Evolutionary conservation across 2,797 vertebrate species (phyloP).

Genomic region (Channallabes apus): DNA sequence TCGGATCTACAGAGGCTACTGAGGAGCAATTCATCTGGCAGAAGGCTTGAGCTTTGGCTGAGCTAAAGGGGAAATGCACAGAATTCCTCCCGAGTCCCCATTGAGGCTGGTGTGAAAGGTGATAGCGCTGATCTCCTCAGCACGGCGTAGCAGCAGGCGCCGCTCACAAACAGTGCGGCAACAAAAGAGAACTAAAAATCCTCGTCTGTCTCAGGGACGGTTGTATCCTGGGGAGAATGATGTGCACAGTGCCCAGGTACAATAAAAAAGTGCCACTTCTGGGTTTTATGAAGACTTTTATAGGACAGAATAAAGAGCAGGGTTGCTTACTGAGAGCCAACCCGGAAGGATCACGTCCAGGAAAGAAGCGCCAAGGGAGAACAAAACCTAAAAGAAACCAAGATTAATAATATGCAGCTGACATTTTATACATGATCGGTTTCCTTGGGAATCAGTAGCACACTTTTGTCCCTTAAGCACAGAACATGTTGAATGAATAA

Average conservation of each 20-base stretch:
- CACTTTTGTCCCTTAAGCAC: neutral
- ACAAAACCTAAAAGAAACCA: neutral
- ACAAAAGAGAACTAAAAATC: neutral
- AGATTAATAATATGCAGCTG: neutral
- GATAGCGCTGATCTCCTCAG: constrained; percentile 50
- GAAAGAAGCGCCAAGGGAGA: neutral
- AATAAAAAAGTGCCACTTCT: neutral
- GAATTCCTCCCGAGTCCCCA: constrained; percentile 58
- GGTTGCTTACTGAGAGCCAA: neutral
- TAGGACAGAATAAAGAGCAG: neutral
- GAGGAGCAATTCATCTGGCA: constrained; percentile 48
- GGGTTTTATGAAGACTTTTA: neutral
- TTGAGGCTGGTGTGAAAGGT: constrained; percentile 52
- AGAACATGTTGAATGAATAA: neutral
- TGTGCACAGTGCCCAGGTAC: neutral
- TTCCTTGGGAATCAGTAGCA: neutral
- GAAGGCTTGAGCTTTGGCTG: constrained; percentile 44
- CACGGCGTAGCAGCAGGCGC: constrained; percentile 31
- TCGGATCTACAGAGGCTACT: constrained; percentile 25
- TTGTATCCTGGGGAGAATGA: neutral
- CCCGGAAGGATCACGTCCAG: too few species aligned
- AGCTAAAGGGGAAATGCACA: constrained; percentile 55
- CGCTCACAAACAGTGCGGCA: constrained; percentile 26
- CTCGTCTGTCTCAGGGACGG: neutral
- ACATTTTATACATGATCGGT: neutral